Percentiles rank a stretch among this genome's conserved stretches.
Evolutionary conservation across 2,113 vertebrate genomes (phyloP).

Genomic region (Phasianus colchicus): DNA sequence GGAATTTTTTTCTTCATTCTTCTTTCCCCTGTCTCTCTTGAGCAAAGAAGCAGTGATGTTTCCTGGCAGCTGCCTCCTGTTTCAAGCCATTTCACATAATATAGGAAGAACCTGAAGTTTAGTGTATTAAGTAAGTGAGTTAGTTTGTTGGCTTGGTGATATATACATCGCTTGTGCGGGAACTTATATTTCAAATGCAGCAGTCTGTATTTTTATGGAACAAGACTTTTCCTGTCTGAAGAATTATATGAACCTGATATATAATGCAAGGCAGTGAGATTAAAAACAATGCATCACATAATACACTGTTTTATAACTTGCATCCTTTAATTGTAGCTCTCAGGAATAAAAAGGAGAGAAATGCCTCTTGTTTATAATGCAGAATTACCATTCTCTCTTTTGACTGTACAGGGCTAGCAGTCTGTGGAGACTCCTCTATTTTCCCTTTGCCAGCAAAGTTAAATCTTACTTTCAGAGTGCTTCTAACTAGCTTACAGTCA

Average conservation of each 20-base stretch:
- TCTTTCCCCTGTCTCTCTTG: conserved; percentile 81
- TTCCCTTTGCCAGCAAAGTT: conserved; percentile 13
- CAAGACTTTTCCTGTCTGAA: conserved; percentile 78
- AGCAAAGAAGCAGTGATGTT: conserved; percentile 83
- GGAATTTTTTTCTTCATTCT: conserved; percentile 78
- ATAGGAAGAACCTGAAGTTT: conserved; percentile 86
- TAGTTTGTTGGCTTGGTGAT: conserved; percentile 70
- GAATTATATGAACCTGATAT: conserved; percentile 78
- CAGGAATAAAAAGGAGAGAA: conserved; percentile 72
- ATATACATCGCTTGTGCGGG: conserved; percentile 59
- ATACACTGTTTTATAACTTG: conserved; percentile 68
- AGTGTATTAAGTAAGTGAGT: conserved; percentile 83
- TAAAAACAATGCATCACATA: conserved; percentile 81
- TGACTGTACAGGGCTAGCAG: conserved; percentile 21
- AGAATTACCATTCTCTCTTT: conserved; percentile 50
- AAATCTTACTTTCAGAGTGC: neutral
- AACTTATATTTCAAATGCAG: conserved; percentile 77
- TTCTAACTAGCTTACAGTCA: conserved; percentile 17
- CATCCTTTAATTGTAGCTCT: conserved; percentile 81
- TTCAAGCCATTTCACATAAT: conserved; percentile 90
- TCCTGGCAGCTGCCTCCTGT: conserved; percentile 86
- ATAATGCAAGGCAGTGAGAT: conserved; percentile 74
- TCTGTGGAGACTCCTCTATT: neutral
- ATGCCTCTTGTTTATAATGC: conserved; percentile 48
- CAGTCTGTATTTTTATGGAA: conserved; percentile 75